Conservation (phyloP, 2,888 invertebrate species). For the Agrochola circellaris region DNA sequence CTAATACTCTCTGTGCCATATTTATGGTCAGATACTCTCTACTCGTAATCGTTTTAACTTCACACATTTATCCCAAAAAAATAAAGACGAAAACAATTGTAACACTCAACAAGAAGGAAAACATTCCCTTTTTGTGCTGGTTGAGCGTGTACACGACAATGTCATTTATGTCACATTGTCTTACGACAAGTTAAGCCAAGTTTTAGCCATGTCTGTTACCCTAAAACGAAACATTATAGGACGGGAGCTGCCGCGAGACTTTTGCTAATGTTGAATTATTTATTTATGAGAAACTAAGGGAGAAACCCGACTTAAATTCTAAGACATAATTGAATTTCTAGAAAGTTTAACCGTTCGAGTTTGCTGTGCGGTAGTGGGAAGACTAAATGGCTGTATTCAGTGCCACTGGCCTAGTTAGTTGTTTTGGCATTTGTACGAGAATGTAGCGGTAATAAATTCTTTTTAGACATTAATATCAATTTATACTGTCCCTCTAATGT, state of each 20-base stretch:
- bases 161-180: slow-evolving; percentile 36
- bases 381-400: slow-evolving; percentile 47
- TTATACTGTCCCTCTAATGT: slow-evolving; percentile 49
- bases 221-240: slow-evolving; percentile 35
- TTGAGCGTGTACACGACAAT: slow-evolving; percentile 21
- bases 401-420: slow-evolving; percentile 25
- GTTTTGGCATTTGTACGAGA: slow-evolving; percentile 35
- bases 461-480: slow-evolving; percentile 51
- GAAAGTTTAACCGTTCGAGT: slow-evolving; percentile 54
- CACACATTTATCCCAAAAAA: slow-evolving; percentile 26
- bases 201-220: slow-evolving; percentile 44
- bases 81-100: slow-evolving; percentile 20
- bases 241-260: slow-evolving; percentile 28
- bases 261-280: slow-evolving; percentile 57
- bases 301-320: slow-evolving; percentile 48
- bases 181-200: slow-evolving; percentile 15
- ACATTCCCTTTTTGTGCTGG: slow-evolving; percentile 15
- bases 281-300: slow-evolving; percentile 57
- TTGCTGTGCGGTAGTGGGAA: slow-evolving; percentile 38
- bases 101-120: slow-evolving; percentile 13
- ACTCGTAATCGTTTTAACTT: slow-evolving; percentile 17
- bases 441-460: slow-evolving; percentile 44
- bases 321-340: slow-evolving; percentile 62
- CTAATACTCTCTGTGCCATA: background rate
- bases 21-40: background rate